phyloP scores from a whole-genome alignment of 2,888 invertebrate genomes.

The Macrosoma leucophasiata region DNA sequence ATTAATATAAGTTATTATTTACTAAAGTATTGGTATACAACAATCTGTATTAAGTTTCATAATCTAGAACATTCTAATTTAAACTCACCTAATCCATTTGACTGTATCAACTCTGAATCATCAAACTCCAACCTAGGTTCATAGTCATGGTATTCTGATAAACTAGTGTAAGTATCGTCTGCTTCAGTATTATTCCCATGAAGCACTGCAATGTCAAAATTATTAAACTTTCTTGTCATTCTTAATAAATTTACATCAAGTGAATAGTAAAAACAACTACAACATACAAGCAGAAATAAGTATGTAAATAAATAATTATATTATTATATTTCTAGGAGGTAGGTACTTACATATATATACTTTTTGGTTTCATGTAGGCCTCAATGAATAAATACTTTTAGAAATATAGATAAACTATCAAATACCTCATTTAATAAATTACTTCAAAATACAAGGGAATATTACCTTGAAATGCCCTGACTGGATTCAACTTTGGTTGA shows the following conservation, averaged over 20 bases:
- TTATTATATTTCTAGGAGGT: neutral
- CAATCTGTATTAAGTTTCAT: no score
- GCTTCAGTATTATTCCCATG: slow-evolving; percentile 58
- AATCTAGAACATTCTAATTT: no score
- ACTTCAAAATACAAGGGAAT: slow-evolving; percentile 2
- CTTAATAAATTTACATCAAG: no score
- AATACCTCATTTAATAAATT: no score
- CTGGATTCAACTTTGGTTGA: slow-evolving; percentile 59
- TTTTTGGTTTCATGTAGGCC: no score
- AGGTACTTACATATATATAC: neutral
- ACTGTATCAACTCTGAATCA: slow-evolving; percentile 90
- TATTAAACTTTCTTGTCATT: no score
- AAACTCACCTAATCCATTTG: slow-evolving; percentile 82
- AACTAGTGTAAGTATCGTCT: slow-evolving; percentile 89
- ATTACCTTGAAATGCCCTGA: slow-evolving; percentile 64
- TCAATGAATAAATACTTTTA: no score
- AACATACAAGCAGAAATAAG: no score
- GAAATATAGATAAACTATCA: no score
- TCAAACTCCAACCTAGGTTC: slow-evolving; percentile 98
- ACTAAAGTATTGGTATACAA: no score
- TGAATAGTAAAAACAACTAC: no score
- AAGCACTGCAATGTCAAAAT: slow-evolving; percentile 37
- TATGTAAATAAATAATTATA: slow-evolving; percentile 5
- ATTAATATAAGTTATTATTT: no score
- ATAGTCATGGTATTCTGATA: slow-evolving; percentile 94